Percentiles rank a stretch among this genome's conserved stretches.
Evolutionary conservation across 92 coral and sea anemone species (phyloP).

Genomic region (Porites rus): DNA sequence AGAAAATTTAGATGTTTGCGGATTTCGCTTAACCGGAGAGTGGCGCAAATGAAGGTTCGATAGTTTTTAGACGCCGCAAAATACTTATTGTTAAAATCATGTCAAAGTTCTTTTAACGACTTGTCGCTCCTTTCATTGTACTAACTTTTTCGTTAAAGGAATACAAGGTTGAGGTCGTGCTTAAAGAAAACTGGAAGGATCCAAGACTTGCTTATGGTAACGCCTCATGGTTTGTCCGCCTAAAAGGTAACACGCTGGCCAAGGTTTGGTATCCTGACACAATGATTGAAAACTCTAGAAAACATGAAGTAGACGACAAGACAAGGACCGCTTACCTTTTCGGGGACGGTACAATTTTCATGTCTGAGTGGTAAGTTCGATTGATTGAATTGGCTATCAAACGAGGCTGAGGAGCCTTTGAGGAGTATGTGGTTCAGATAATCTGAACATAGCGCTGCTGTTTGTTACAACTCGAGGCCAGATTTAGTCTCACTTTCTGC

Average conservation of each 20-base stretch:
- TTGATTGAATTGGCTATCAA: not conserved
- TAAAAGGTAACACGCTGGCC: conserved; percentile 25
- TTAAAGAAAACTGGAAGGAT: conserved; percentile 54
- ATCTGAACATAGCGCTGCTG: too few species aligned
- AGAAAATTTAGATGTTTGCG: too few species aligned
- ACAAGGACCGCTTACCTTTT: conserved; percentile 50
- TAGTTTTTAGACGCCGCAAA: too few species aligned
- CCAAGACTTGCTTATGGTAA: conserved; percentile 49
- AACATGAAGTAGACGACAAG: conserved; percentile 33
- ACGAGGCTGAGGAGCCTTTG: too few species aligned
- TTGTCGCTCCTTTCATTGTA: too few species aligned
- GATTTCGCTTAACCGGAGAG: too few species aligned
- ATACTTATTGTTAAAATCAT: too few species aligned
- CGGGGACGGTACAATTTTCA: conserved; percentile 57
- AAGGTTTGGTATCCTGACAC: conserved; percentile 72
- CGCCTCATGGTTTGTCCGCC: conserved; percentile 18
- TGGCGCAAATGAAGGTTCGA: too few species aligned
- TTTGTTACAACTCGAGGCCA: too few species aligned
- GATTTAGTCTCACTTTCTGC: too few species aligned
- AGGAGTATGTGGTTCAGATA: too few species aligned
- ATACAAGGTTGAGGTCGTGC: conserved; percentile 35
- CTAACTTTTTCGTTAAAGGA: not conserved
- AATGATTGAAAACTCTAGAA: conserved; percentile 54
- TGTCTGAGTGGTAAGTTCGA: conserved; percentile 54
- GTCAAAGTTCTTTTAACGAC: too few species aligned